Evolutionary conservation across 2,797 vertebrate genomes (phyloP).

Genomic region (Danio aesculapii): DNA sequence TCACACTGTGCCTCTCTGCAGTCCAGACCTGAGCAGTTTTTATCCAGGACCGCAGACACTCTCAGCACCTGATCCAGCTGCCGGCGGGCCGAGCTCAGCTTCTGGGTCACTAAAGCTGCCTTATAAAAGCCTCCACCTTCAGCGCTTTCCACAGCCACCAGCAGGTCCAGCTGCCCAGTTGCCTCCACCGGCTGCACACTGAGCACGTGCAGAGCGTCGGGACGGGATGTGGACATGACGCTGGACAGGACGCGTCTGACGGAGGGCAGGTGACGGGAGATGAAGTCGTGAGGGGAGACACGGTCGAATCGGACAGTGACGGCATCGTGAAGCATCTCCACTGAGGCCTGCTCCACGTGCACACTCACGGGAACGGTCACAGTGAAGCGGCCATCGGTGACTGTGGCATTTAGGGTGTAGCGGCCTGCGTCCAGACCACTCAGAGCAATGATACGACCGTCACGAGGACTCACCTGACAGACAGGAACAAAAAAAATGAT

Average conservation of each 20-base stretch:
- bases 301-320: conserved; percentile 95
- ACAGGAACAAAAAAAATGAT: neutral
- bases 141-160: conserved; percentile 88
- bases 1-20: conserved; percentile 94
- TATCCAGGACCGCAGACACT: conserved; percentile 93
- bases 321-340: conserved; percentile 90
- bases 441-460: conserved; percentile 94
- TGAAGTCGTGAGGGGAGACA: conserved; percentile 90
- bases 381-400: conserved; percentile 93
- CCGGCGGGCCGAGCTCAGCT: conserved; percentile 88
- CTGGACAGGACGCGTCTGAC: conserved; percentile 86
- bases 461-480: conserved; percentile 82
- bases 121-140: conserved; percentile 87
- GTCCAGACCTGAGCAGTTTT: conserved; percentile 96
- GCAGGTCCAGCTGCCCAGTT: conserved; percentile 91
- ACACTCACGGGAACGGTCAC: conserved; percentile 91
- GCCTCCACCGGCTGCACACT: conserved; percentile 93
- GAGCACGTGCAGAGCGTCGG: conserved; percentile 90
- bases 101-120: conserved; percentile 94
- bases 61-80: conserved; percentile 91
- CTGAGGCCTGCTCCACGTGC: conserved; percentile 88
- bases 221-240: conserved; percentile 85
- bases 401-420: conserved; percentile 93
- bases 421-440: conserved; percentile 91
- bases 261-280: conserved; percentile 87